Base-by-base conservation (phyloP, 2,113 vertebrate species). In the Seriola dumerili region DNA sequence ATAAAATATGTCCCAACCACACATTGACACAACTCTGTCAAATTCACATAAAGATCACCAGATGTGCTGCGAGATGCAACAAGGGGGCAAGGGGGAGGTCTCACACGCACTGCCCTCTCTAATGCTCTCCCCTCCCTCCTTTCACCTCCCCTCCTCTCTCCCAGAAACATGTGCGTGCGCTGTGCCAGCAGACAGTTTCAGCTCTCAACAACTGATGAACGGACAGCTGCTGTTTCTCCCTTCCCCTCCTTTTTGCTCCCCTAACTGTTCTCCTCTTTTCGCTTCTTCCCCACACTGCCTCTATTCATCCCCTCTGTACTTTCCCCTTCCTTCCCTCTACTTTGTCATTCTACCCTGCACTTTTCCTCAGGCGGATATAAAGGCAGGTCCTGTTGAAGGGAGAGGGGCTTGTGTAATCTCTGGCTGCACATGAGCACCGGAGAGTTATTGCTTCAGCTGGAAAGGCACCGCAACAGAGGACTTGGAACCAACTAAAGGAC, bases 1-100 rank as follows among this genome's bases (percentile, higher is more conserved):
- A 71, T 57, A 23, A 76, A 68, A 75, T 23, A 61, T n/a, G 54
- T 57, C 29, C 19, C 52, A 5, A 50, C 57, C 34, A 34, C 76
- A 57, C 50, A 11, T 2, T 25, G 82, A 84, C 86, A 77, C 58
- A 65, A 12, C 25, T 61, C 75, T 85, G 77, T 82, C 80, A 88
- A 3, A 68, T 85, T 83, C 84, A 23, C 81, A 78, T 69, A 88
- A 76, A 85, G 71, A 84, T 84, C 88, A 78, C 84, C 93, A 94
- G 92, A 94, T 93, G 92, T 93, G 85, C 63, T 68, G 68, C n/a
- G 59, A 83, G 85, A 89, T 86, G 77, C 76, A 91, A 58, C 57
- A n/a, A 70, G 65, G 34, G 87, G 80, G 68, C 74, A 82, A 81
- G 74, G 78, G 90, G 88, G 90, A 87, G 83, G 94, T 88, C 86